phyloP scores from a whole-genome alignment of 2,113 vertebrate species.

The Microcebus griseorufus region DNA sequence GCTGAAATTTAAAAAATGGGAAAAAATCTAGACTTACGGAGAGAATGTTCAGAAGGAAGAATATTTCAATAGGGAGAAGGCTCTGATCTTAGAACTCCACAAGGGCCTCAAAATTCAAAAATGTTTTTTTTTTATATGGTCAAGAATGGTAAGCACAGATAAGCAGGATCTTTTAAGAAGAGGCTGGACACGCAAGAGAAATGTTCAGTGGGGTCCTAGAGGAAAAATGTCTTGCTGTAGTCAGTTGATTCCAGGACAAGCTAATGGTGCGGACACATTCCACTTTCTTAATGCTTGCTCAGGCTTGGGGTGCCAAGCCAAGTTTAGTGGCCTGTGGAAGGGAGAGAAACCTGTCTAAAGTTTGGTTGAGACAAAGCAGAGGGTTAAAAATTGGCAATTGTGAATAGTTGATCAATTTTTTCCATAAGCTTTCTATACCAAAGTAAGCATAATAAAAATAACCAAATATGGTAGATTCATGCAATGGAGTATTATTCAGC shows the following conservation, averaged over 20 bases:
- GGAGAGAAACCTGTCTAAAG: neutral
- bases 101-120: neutral
- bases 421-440: neutral
- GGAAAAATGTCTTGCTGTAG: neutral
- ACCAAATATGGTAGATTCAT: neutral
- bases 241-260: neutral
- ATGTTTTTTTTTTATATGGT: neutral
- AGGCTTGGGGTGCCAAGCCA: neutral
- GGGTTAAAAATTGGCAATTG: neutral
- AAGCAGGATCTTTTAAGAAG: neutral
- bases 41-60: neutral
- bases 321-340: neutral
- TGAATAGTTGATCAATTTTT: neutral
- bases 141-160: neutral
- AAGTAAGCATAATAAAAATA: neutral
- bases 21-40: neutral
- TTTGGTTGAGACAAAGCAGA: neutral
- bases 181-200: neutral
- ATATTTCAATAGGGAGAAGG: neutral
- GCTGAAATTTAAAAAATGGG: no score
- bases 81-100: neutral
- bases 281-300: neutral
- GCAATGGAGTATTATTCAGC: no score
- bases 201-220: neutral
- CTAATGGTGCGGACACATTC: neutral